A percentile compares a stretch with the other conserved stretches of the same genome.
These are phyloP conservation scores for Sorex maritimensis DNA, from an alignment of 2,797 vertebrate species.

Conservation along the genomic window DNA sequence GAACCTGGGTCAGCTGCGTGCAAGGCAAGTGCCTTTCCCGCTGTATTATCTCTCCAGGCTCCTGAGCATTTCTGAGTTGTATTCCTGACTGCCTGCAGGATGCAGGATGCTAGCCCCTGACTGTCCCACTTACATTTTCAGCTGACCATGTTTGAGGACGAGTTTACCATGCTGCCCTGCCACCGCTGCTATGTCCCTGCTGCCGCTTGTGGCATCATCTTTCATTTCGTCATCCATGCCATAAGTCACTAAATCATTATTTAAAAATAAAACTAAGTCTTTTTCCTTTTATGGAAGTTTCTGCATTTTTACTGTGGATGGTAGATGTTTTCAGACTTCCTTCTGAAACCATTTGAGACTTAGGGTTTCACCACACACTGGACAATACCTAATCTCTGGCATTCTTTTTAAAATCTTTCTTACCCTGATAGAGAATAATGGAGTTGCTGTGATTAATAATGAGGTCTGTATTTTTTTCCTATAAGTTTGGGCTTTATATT, in stretches of 20 bases:
- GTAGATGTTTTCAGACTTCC: slow-evolving; percentile 10
- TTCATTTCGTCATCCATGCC: slow-evolving; percentile 63
- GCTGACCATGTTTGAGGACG: background rate
- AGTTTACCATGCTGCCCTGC: background rate
- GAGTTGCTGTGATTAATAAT: slow-evolving; percentile 49
- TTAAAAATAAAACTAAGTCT: slow-evolving; percentile 65
- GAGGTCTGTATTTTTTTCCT: slow-evolving; percentile 26
- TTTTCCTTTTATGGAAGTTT: slow-evolving; percentile 75
- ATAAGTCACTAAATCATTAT: slow-evolving; percentile 53
- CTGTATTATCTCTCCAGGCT: no score
- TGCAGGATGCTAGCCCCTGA: background rate
- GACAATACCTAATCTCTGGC: background rate
- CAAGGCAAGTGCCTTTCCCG: no score
- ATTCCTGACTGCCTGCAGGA: background rate
- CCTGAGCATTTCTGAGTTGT: background rate
- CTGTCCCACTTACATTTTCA: background rate
- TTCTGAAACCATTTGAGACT: slow-evolving; percentile 41
- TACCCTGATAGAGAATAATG: slow-evolving; percentile 12
- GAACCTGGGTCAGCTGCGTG: no score
- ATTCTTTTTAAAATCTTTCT: background rate
- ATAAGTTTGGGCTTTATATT: slow-evolving; percentile 14
- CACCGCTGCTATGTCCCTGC: background rate
- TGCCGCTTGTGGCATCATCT: slow-evolving; percentile 30
- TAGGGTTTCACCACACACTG: slow-evolving; percentile 9
- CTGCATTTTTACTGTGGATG: slow-evolving; percentile 54